Evolutionary conservation across 2,113 vertebrate genomes (phyloP).

Genomic region (Pachyramphus minor): DNA sequence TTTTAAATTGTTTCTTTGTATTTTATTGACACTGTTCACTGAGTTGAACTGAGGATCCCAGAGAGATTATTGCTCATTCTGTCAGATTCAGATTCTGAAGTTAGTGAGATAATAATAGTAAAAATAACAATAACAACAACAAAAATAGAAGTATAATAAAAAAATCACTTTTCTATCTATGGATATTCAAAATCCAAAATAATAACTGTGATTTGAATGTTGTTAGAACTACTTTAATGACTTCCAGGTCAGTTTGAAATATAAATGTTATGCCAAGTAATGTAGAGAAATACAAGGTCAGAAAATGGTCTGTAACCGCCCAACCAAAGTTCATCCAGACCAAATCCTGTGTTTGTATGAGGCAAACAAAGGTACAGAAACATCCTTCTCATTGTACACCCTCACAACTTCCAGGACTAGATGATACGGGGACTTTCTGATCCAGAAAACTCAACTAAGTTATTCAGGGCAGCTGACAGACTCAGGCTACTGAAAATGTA

Average conservation of each 20-base stretch:
- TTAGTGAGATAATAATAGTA: neutral
- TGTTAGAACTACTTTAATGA: neutral
- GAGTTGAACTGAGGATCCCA: neutral
- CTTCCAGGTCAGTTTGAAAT: neutral
- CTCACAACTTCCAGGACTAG: neutral
- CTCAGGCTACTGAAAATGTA: neutral
- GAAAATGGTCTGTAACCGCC: neutral
- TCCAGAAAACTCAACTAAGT: neutral
- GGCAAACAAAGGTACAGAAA: neutral
- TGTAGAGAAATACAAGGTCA: neutral
- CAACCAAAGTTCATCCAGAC: neutral
- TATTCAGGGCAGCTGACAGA: neutral
- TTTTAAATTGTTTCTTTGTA: neutral
- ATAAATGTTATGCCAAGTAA: neutral
- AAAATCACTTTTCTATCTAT: neutral
- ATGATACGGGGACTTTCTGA: neutral
- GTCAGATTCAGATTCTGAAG: neutral
- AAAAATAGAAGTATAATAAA: neutral
- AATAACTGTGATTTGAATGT: neutral
- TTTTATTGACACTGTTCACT: neutral
- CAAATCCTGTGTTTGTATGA: neutral
- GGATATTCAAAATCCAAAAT: neutral
- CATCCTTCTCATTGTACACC: neutral
- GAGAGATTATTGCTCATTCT: neutral
- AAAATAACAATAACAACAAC: neutral